Evolutionary conservation across 2,797 vertebrate species (phyloP), one percentile per base, ranked within the genome.

Genomic region (Molossus molossus): DNA sequence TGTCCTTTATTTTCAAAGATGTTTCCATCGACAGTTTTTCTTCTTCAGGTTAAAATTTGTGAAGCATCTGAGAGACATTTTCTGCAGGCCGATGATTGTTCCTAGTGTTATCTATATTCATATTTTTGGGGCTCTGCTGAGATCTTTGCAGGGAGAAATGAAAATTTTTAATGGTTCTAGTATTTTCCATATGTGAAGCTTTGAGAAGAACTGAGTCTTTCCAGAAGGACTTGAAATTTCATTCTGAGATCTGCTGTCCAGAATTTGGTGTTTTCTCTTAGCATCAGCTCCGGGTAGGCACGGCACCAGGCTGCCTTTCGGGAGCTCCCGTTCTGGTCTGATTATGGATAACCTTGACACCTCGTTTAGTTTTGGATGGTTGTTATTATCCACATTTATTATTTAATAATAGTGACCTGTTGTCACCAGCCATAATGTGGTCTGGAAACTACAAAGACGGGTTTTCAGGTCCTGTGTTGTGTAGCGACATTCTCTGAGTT

Each of bases 51-150:
- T 93, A 83, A 80, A 69, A 87, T 89, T 53, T 70, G 76, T 72
- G 33, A 96, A 72, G 17, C 84, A 67, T 91, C 37, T 77, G 94
- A 91, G 21, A 91, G 75, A 65, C 69, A 27, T 93, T 95, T 90
- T 89, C 70, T 91, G 15, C 83, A 96, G 67, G 21, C 57, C 33
- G 20, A 9, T 77, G 64, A 87, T 76, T 67, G 40, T 37, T 94
- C 20, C 65, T 94, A 70, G 55, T 55, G 18, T 70, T 6, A 60
- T 89, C 87, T 25, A n/a, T 64, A 81, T 79, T 75, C 90, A 86
- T 37, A 45, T 91, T 72, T 83, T 21, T 67, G 80, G 57, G 37
- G 40, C 23, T 87, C 60, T 25, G 27, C 9, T 75, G 72, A 91
- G 64, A 90, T 91, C n/a, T 93, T 93, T 83, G 15, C 20, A 69